Conservation (phyloP, 2,113 vertebrate genomes). For the Nannobrachium achirus region DNA sequence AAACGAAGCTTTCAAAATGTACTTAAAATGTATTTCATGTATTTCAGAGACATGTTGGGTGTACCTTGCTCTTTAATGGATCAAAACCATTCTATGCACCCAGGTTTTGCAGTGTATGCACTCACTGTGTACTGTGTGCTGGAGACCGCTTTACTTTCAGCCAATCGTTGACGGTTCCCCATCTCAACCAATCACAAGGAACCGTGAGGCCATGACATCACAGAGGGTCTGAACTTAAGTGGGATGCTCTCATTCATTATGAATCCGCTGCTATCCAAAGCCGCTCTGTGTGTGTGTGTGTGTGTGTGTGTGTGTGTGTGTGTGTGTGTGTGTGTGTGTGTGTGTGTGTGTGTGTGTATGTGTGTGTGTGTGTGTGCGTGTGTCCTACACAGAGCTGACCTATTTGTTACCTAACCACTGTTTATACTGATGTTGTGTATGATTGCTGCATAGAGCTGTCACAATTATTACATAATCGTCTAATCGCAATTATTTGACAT, state of each 20-base stretch:
- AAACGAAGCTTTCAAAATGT: too few relatives aligned
- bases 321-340: background rate
- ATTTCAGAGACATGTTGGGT: too few relatives aligned
- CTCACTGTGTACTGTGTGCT: background rate
- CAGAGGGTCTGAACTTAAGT: conserved; percentile 23
- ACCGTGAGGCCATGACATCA: conserved; percentile 16
- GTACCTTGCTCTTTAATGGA: too few relatives aligned
- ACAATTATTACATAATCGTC: too few relatives aligned
- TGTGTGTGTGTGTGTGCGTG: background rate
- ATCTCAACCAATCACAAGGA: conserved; percentile 36
- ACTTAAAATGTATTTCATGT: too few relatives aligned
- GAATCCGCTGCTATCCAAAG: conserved; percentile 21
- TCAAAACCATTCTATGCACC: too few relatives aligned
- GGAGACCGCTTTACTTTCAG: conserved; percentile 22
- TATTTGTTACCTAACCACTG: conserved; percentile 41
- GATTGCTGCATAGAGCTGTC: too few relatives aligned
- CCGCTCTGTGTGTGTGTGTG: conserved; percentile 15
- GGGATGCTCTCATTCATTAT: conserved; percentile 46
- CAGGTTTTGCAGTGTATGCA: too few relatives aligned
- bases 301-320: background rate
- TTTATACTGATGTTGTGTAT: background rate
- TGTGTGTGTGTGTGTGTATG: background rate
- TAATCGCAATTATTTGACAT: too few relatives aligned
- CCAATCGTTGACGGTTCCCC: conserved; percentile 21
- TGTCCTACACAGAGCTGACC: conserved; percentile 42